phyloP scores from a whole-genome alignment of 2,888 invertebrate species.

The Chirona hameri region DNA sequence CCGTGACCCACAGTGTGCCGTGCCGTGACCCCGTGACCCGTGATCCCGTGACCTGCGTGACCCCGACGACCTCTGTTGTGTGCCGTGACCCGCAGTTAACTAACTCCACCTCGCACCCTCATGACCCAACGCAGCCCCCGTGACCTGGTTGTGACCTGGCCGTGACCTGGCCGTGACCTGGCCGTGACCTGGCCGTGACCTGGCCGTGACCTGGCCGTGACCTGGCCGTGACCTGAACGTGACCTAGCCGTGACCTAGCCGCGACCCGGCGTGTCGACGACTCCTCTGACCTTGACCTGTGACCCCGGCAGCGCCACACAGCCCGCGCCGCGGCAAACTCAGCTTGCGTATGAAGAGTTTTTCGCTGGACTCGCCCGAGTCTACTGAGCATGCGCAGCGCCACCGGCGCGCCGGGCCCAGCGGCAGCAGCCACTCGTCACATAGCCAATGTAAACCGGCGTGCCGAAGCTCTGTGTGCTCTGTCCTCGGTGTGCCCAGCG shows the following conservation, averaged over 20 bases:
- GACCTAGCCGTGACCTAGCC: background rate
- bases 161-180: background rate
- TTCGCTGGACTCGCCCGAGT: slow-evolving; percentile 93
- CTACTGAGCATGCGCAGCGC: slow-evolving; percentile 69
- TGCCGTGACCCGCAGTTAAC: background rate
- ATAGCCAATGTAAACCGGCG: slow-evolving; percentile 56
- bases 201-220: background rate
- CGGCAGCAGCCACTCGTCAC: slow-evolving; percentile 56
- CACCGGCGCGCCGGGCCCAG: background rate
- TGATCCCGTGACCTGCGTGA: background rate
- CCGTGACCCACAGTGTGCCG: background rate
- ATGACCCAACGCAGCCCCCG: background rate
- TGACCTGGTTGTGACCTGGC: background rate
- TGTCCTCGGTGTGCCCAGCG: background rate
- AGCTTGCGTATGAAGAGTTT: slow-evolving; percentile 97
- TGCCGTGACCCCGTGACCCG: background rate
- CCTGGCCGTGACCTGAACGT: background rate
- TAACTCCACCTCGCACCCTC: background rate
- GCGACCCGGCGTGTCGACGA: no score
- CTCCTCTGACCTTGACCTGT: background rate
- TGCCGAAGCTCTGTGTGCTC: background rate
- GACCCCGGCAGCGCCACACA: slow-evolving; percentile 75
- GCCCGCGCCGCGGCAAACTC: slow-evolving; percentile 90
- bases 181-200: background rate
- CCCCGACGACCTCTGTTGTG: background rate